Percentiles rank a stretch among this genome's conserved stretches.
These are phyloP conservation scores for Nycticryphes semicollaris DNA, from an alignment of 2,113 vertebrate species.

Conservation along the genomic window DNA sequence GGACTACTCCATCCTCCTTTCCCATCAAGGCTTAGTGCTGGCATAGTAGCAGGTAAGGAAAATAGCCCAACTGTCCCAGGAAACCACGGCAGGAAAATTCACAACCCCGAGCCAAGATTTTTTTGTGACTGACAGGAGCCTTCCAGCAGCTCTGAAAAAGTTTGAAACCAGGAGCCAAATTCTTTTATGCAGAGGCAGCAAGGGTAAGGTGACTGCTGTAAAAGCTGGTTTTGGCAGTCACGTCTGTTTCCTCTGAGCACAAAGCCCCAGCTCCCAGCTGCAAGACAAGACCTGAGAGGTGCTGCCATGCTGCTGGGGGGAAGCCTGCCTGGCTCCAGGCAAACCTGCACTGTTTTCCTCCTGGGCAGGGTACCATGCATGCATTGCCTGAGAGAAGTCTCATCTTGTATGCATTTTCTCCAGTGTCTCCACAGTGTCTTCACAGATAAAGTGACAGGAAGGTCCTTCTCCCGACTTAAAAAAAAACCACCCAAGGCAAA, in stretches of 20 bases:
- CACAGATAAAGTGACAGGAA: background rate
- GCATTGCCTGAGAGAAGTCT: background rate
- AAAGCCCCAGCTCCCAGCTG: background rate
- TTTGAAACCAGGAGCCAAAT: conserved; percentile 1
- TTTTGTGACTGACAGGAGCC: background rate
- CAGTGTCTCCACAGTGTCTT: background rate
- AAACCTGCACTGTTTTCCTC: background rate
- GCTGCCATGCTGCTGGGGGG: background rate
- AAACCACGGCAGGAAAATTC: background rate
- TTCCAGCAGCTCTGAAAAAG: background rate
- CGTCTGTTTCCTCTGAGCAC: background rate
- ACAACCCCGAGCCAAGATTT: background rate
- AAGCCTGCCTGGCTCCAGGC: background rate
- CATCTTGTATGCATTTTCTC: background rate
- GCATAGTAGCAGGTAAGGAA: background rate
- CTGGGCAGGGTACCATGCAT: background rate
- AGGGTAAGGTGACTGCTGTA: background rate
- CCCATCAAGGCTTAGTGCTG: background rate
- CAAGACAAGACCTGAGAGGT: background rate
- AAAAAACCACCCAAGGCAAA: background rate
- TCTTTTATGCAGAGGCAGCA: background rate
- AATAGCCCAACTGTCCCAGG: background rate
- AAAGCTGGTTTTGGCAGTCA: background rate
- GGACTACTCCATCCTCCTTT: background rate
- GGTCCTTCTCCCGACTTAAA: background rate